phyloP scores from a whole-genome alignment of 1,140 invertebrate genomes.

The Penaeus indicus region DNA sequence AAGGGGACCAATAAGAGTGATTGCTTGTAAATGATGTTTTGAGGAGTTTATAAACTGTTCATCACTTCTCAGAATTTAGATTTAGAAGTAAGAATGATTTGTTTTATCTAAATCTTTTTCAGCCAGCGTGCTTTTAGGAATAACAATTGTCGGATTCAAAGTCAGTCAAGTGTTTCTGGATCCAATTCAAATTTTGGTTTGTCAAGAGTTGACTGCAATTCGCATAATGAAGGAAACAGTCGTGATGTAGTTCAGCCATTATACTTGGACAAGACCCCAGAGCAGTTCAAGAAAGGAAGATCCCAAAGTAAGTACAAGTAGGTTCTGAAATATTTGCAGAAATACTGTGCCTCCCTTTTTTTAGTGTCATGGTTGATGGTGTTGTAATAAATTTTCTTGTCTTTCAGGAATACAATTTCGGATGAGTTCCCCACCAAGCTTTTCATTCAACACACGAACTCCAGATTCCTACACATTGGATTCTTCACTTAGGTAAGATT shows the following conservation, averaged over 20 bases:
- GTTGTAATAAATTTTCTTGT: background rate
- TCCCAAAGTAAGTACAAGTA: conserved; percentile 46
- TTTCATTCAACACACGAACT: conserved; percentile 19
- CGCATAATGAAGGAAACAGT: conserved; percentile 31
- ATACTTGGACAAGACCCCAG: conserved; percentile 48
- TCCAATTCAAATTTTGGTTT: conserved; percentile 26
- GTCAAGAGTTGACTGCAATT: background rate
- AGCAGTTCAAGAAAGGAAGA: conserved; percentile 32
- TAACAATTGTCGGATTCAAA: conserved; percentile 22
- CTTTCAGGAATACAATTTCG: conserved; percentile 35
- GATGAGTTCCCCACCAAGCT: conserved; percentile 51
- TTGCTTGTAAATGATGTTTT: no score
- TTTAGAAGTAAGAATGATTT: no score
- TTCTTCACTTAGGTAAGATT: conserved; percentile 21
- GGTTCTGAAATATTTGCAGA: background rate
- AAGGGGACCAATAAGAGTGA: no score
- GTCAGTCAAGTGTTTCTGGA: background rate
- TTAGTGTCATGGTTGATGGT: background rate
- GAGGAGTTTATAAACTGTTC: no score
- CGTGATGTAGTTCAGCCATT: conserved; percentile 19
- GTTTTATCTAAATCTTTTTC: background rate
- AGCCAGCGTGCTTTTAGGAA: conserved; percentile 34
- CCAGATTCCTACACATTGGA: conserved; percentile 28
- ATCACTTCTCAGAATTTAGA: no score
- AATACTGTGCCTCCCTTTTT: background rate